Evolutionary conservation across 2,888 invertebrate genomes (phyloP).

Genomic region (Acronicta aceris): DNA sequence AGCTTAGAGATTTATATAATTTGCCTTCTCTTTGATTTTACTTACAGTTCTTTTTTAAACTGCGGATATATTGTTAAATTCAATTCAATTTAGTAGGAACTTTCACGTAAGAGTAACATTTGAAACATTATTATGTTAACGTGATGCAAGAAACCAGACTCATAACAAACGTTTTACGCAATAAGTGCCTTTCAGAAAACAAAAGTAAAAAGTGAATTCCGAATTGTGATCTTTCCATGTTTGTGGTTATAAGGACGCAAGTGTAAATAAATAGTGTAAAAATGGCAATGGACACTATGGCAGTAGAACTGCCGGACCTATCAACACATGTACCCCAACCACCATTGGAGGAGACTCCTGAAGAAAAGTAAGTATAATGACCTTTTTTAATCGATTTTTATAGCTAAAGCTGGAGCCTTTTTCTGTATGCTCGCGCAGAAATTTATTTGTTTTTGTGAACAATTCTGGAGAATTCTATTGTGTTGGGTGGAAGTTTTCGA

Average conservation of each 20-base stretch:
- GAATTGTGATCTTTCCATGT: constrained; percentile 51
- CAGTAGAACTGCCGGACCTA: constrained; percentile 85
- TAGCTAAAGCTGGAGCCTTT: too few relatives aligned
- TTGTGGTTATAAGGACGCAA: constrained; percentile 55
- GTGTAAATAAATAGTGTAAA: constrained; percentile 58
- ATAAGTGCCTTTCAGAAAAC: too few relatives aligned
- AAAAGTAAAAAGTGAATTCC: constrained; percentile 16
- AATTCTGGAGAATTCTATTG: too few relatives aligned
- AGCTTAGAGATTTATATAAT: too few relatives aligned
- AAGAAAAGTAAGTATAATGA: constrained; percentile 87
- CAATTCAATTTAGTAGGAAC: too few relatives aligned
- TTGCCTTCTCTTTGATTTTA: too few relatives aligned
- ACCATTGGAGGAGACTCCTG: constrained; percentile 81
- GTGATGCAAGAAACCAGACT: neutral
- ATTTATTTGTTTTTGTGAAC: too few relatives aligned
- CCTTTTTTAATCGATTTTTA: too few relatives aligned
- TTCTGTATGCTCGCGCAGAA: too few relatives aligned
- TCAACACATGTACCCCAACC: constrained; percentile 75
- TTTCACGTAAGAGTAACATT: constrained; percentile 1
- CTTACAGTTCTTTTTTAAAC: too few relatives aligned
- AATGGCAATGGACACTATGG: constrained; percentile 88
- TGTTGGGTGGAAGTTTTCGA: too few relatives aligned
- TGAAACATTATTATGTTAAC: constrained; percentile 12
- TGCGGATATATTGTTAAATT: too few relatives aligned
- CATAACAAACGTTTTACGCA: constrained; percentile 9